Conservation (phyloP, 2,797 vertebrate species). For the Phyllotis vaccarum region DNA sequence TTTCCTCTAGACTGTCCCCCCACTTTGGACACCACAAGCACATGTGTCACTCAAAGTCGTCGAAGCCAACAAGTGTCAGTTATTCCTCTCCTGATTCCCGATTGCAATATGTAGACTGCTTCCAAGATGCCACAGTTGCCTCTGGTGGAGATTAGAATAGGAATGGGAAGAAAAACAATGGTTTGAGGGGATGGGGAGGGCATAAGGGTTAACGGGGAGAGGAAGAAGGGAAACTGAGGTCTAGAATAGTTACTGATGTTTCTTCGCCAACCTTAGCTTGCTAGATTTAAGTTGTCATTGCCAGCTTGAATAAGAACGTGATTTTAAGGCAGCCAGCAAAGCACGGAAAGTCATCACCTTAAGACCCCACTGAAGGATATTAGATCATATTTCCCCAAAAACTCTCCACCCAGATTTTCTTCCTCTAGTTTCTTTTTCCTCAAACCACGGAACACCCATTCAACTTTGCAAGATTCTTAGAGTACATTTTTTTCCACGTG, state of each 20-base stretch:
- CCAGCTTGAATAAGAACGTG: neutral
- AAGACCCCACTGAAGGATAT: neutral
- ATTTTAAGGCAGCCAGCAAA: neutral
- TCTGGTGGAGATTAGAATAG: neutral
- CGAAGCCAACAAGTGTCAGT: neutral
- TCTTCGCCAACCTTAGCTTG: neutral
- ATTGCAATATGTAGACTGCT: neutral
- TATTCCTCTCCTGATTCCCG: neutral
- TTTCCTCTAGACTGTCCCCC: neutral
- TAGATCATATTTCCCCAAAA: neutral
- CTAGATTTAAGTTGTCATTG: slow-evolving; percentile 3
- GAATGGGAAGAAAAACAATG: neutral
- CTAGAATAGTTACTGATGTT: neutral
- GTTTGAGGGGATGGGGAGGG: neutral
- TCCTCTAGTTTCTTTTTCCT: slow-evolving; percentile 14
- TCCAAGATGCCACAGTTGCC: neutral
- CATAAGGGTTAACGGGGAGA: too few species aligned
- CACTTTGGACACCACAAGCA: neutral
- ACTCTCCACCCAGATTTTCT: neutral
- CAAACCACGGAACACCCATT: slow-evolving; percentile 15
- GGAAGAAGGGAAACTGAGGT: neutral
- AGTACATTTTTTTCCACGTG: neutral
- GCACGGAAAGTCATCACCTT: neutral
- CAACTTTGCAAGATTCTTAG: neutral
- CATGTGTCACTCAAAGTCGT: neutral